These are phyloP conservation scores for Ctenopoma kingsleyae DNA, from an alignment of 2,797 vertebrate genomes.

Conservation along the genomic window DNA sequence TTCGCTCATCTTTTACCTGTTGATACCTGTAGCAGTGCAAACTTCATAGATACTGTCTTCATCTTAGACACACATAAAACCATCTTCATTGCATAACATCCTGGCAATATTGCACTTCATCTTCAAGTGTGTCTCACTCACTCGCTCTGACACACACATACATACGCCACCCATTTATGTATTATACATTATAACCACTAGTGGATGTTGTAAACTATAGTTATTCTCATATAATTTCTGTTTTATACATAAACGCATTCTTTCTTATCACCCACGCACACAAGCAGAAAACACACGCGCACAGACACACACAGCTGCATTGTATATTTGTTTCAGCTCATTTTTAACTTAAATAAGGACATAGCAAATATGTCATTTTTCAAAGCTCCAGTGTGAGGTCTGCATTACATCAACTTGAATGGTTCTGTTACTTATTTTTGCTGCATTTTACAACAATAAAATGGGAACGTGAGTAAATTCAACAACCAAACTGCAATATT, in stretches of 20 bases:
- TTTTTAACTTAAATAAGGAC: conserved; percentile 38
- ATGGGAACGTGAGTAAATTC: conserved; percentile 72
- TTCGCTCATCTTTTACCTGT: conserved; percentile 40
- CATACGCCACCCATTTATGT: conserved; percentile 54
- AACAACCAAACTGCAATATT: conserved; percentile 74
- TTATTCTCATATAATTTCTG: conserved; percentile 69
- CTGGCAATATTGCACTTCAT: conserved; percentile 79
- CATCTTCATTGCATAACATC: conserved; percentile 83
- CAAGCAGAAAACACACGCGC: conserved; percentile 42
- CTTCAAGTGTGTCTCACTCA: conserved; percentile 68
- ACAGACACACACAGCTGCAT: conserved; percentile 69
- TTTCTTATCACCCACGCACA: conserved; percentile 30
- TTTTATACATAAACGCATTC: conserved; percentile 50
- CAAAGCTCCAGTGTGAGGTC: conserved; percentile 67
- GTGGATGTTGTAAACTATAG: conserved; percentile 69
- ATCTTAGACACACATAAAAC: conserved; percentile 67
- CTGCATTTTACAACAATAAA: conserved; percentile 69
- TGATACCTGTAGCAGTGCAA: conserved; percentile 79
- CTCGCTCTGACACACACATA: conserved; percentile 58
- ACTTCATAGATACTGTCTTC: conserved; percentile 71
- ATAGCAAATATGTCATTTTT: conserved; percentile 48
- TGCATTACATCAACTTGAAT: conserved; percentile 50
- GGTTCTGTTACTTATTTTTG: conserved; percentile 50
- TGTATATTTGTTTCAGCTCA: conserved; percentile 60
- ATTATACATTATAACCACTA: conserved; percentile 69